phyloP scores from a whole-genome alignment of 2,797 vertebrate genomes.

The Malacoctenus gilli region DNA sequence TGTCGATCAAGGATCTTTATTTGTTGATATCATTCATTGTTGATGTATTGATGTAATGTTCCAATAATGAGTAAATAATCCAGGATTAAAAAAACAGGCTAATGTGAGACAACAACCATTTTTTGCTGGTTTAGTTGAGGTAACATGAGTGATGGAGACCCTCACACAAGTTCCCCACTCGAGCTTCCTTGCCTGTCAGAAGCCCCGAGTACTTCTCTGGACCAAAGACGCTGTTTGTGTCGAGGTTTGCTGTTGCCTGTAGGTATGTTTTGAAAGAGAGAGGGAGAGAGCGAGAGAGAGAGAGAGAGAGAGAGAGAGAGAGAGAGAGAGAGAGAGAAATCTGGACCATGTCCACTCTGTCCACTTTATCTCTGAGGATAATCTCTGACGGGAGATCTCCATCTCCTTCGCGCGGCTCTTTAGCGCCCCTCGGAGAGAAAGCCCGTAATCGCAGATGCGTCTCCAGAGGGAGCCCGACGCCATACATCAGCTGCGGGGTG shows the following conservation, averaged over 20 bases:
- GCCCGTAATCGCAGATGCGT: slow-evolving; percentile 77
- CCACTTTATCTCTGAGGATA: slow-evolving; percentile 60
- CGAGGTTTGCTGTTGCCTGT: slow-evolving; percentile 27
- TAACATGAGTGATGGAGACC: too few relatives aligned
- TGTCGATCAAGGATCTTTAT: too few relatives aligned
- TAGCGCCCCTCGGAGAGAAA: slow-evolving; percentile 93
- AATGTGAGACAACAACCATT: too few relatives aligned
- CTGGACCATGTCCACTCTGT: slow-evolving; percentile 51
- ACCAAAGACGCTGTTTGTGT: slow-evolving; percentile 20
- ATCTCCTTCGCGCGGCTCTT: slow-evolving; percentile 83
- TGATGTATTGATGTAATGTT: background rate
- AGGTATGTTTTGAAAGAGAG: slow-evolving; percentile 35
- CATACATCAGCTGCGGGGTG: too few relatives aligned
- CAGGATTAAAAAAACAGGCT: too few relatives aligned
- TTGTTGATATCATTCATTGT: background rate
- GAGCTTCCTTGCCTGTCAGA: slow-evolving; percentile 32
- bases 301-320: slow-evolving; percentile 29
- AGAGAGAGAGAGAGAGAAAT: slow-evolving; percentile 24
- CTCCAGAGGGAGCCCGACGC: slow-evolving; percentile 68
- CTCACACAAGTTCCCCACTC: slow-evolving; percentile 16
- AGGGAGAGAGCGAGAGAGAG: slow-evolving; percentile 26
- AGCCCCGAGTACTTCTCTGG: slow-evolving; percentile 20
- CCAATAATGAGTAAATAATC: too few relatives aligned
- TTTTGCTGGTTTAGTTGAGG: too few relatives aligned
- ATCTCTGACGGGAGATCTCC: slow-evolving; percentile 59